Base-by-base conservation (phyloP, 1,140 invertebrate species). In the Pararge aegeria region DNA sequence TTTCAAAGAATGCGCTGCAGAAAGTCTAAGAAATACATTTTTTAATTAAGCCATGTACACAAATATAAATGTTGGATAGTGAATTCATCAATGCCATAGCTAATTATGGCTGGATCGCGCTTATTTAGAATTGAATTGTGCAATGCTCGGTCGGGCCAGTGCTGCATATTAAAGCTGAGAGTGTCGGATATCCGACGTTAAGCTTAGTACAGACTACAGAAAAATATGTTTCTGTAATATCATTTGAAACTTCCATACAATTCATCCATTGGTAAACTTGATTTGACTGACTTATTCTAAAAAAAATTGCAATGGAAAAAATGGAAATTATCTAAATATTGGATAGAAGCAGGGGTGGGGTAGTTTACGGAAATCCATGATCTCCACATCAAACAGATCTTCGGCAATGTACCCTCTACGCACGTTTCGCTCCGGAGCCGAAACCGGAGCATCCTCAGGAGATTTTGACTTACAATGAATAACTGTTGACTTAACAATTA, bases 71-170 rank as follows among this genome's bases (percentile, higher is more conserved):
- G 67, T 73, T 59, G 58, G 66, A 78, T 78, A 65, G 64, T 72
- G 61, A 83, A 85, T 82, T 82, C 78, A 83, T 84, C 81, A 79
- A 68, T 68, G 70, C 76, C 79, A 73, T 76, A 75, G 74, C 75
- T 86, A 86, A 86, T 84, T 83, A 80, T 73, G 70, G 61, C 64
- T 55, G 65, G 68, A 81, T 81, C 70, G 74, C 75, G 72, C 79
- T 86, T 84, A 83, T 84, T 84, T 84, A 75, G 75, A 72, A 80
- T 82, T 80, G 78, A 84, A 83, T 82, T 84, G 77, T 83, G 75
- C 78, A 79, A 78, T 71, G 73, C 53, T 65, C 64, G 50, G 61
- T 60, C 64, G 64, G 30, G 75, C 69, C 70, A 62, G 68, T 68
- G 61, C 72, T 80, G 76, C 68, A 76, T 80, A 83, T 76, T 84